Percentiles rank a stretch among this genome's conserved stretches.
These are phyloP conservation scores for Pteropus rufus DNA, from an alignment of 2,797 vertebrate species.

Conservation along the genomic window DNA sequence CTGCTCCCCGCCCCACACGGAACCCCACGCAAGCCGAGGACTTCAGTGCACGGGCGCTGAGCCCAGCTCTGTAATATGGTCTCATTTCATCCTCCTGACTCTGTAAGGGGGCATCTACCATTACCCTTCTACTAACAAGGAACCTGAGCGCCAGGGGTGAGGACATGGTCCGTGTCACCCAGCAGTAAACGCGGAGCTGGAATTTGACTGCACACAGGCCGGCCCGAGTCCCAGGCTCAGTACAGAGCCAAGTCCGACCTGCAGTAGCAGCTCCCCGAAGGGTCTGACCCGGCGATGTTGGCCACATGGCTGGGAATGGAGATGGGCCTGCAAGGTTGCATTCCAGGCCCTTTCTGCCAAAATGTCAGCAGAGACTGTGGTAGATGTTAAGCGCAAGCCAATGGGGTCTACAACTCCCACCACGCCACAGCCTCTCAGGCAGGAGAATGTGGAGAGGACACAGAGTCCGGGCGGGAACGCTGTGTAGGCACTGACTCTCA, in stretches of 20 bases:
- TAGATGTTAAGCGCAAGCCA: neutral
- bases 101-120: neutral
- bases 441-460: neutral
- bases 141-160: neutral
- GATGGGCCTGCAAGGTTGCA: too few species aligned
- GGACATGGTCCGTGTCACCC: neutral
- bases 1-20: too few species aligned
- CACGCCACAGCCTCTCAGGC: rapidly evolving
- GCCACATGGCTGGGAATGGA: rapidly evolving
- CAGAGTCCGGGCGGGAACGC: rapidly evolving
- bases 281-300: neutral
- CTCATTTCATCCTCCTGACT: neutral
- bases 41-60: rapidly evolving
- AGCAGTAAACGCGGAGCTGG: neutral
- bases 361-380: neutral
- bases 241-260: neutral
- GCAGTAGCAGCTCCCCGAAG: neutral
- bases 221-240: neutral
- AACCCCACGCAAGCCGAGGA: neutral
- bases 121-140: neutral
- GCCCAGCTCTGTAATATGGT: neutral
- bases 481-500: neutral
- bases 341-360: neutral
- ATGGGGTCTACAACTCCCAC: rapidly evolving
- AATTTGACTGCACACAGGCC: neutral